Evolutionary conservation across 2,888 invertebrate genomes (phyloP).

Genomic region (Morinoia aosen): DNA sequence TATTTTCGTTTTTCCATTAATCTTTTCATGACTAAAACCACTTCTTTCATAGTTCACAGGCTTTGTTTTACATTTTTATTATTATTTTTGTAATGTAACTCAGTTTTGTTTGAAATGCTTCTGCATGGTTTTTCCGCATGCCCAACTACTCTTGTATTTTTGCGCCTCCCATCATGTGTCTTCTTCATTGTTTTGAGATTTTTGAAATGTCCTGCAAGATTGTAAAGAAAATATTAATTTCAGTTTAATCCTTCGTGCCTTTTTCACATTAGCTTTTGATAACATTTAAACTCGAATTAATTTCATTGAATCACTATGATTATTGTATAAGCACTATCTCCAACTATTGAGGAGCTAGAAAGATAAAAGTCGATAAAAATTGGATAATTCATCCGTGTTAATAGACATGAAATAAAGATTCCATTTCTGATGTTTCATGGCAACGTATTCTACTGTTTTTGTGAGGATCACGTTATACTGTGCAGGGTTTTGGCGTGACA

Average conservation of each 20-base stretch:
- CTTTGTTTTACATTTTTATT: neutral
- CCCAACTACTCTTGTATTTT: neutral
- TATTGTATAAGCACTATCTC: neutral
- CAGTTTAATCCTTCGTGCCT: neutral
- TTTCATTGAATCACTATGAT: neutral
- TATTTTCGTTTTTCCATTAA: neutral
- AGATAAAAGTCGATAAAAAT: too few relatives aligned
- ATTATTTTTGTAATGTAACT: neutral
- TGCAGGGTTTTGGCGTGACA: constrained; percentile 9
- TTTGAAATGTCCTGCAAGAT: neutral
- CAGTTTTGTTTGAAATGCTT: neutral
- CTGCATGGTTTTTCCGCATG: neutral
- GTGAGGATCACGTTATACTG: neutral
- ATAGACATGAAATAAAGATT: too few relatives aligned
- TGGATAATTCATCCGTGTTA: too few relatives aligned
- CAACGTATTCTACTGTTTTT: neutral
- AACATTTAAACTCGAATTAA: neutral
- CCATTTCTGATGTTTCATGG: neutral
- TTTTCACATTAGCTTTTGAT: neutral
- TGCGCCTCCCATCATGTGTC: neutral
- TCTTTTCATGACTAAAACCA: neutral
- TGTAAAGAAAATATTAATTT: neutral
- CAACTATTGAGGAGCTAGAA: too few relatives aligned
- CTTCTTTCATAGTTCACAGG: neutral
- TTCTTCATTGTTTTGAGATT: neutral